Evolutionary conservation across 2,888 invertebrate genomes (phyloP).

Genomic region (Cephus pulcher): DNA sequence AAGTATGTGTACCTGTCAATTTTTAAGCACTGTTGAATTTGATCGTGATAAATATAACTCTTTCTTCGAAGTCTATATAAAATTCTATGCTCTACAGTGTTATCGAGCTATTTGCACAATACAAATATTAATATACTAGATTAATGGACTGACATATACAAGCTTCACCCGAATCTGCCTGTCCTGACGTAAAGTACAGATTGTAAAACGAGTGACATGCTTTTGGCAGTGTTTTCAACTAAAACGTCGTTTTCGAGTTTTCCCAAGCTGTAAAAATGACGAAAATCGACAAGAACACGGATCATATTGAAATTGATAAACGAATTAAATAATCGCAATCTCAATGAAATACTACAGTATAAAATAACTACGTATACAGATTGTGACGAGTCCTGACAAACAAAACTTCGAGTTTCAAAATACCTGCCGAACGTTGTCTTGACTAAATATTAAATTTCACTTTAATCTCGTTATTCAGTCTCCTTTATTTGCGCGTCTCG

Average conservation of each 20-base stretch:
- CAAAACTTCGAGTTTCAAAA: not conserved
- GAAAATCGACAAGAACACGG: not conserved
- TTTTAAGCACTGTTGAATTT: not conserved
- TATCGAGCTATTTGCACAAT: not conserved
- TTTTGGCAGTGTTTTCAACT: not conserved
- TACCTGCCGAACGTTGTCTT: not conserved
- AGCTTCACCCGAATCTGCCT: not conserved
- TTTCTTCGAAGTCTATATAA: not conserved
- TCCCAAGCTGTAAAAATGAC: not conserved
- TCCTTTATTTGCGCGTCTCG: not conserved
- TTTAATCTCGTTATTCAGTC: no score
- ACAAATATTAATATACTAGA: not conserved
- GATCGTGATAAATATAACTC: not conserved
- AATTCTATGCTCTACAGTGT: not conserved
- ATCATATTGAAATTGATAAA: not conserved
- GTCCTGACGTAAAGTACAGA: not conserved
- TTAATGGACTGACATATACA: not conserved
- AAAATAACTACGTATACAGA: no score
- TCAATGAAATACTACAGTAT: not conserved
- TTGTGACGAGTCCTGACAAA: not conserved
- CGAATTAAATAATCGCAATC: not conserved
- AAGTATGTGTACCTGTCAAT: not conserved
- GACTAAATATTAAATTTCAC: not conserved
- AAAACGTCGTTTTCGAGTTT: not conserved
- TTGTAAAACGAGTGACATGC: not conserved